Conservation (phyloP, 2,113 vertebrate genomes). For the Montifringilla adamsi region DNA sequence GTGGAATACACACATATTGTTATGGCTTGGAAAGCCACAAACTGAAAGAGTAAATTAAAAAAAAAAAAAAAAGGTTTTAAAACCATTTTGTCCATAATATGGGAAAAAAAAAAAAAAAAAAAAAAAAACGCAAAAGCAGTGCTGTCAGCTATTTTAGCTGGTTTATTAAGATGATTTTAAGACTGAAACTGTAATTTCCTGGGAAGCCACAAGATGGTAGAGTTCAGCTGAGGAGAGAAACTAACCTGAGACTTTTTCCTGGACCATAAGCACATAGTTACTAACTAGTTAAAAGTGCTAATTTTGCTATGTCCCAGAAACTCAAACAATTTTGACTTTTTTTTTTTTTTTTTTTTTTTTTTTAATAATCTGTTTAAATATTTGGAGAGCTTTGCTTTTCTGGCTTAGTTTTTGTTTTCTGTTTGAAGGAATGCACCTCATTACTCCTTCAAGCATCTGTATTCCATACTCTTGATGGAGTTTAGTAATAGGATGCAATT, state of each 20-base stretch:
- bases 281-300: neutral
- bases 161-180: neutral
- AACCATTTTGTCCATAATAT: neutral
- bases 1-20: neutral
- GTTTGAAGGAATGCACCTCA: neutral
- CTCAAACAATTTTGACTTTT: neutral
- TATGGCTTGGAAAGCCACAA: neutral
- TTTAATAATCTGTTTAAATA: neutral
- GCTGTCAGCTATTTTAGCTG: neutral
- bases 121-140: too few species aligned
- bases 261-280: neutral
- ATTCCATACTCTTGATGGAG: neutral
- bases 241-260: neutral
- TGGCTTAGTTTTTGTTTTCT: neutral
- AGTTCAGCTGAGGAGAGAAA: neutral
- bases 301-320: neutral
- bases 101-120: too few species aligned
- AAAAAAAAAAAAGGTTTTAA: neutral
- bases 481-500: neutral
- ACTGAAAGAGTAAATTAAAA: neutral
- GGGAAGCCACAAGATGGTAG: constrained; percentile 42
- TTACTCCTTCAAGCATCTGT: neutral
- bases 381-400: neutral
- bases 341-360: neutral
- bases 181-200: constrained; percentile 10